Evolutionary conservation across 2,888 invertebrate genomes (phyloP).

Genomic region (Coecobrya sp.): DNA sequence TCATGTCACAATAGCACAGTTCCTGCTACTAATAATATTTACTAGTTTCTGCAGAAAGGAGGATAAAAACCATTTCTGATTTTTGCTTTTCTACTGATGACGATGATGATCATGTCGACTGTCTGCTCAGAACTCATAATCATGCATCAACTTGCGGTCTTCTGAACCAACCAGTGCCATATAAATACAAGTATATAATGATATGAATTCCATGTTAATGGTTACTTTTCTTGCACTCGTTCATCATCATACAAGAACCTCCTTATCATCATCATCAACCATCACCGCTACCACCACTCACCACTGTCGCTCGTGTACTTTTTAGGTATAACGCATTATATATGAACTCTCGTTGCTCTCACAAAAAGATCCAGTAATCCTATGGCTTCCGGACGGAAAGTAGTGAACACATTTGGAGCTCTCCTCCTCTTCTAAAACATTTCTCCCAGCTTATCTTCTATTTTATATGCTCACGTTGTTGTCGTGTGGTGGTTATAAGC

Average conservation of each 20-base stretch:
- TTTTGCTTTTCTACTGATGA: neutral
- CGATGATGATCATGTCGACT: constrained; percentile 12
- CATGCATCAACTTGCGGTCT: constrained; percentile 16
- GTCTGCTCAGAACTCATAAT: constrained; percentile 15
- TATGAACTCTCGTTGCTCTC: constrained; percentile 71
- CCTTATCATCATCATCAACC: constrained; percentile 13
- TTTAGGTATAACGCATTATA: constrained; percentile 21
- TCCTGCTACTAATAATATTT: neutral
- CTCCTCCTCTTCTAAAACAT: constrained; percentile 32
- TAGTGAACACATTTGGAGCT: constrained; percentile 61
- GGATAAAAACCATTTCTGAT: constrained; percentile 2
- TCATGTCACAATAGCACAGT: neutral
- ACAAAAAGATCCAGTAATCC: constrained; percentile 80
- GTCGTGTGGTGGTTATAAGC: constrained; percentile 2
- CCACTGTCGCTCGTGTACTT: constrained; percentile 1
- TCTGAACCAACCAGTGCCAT: neutral
- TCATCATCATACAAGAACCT: constrained; percentile 31
- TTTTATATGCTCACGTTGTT: constrained; percentile 3
- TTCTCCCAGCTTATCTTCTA: neutral
- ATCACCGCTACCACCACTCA: neutral
- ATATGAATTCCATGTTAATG: neutral
- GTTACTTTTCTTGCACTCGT: neutral
- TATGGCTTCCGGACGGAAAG: constrained; percentile 82
- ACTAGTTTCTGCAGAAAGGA: neutral
- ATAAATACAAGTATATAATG: neutral